Percentiles rank a stretch among this genome's conserved stretches.
These are phyloP conservation scores for Sarcophaga bullata DNA, from an alignment of 1,140 invertebrate genomes.

Conservation along the genomic window DNA sequence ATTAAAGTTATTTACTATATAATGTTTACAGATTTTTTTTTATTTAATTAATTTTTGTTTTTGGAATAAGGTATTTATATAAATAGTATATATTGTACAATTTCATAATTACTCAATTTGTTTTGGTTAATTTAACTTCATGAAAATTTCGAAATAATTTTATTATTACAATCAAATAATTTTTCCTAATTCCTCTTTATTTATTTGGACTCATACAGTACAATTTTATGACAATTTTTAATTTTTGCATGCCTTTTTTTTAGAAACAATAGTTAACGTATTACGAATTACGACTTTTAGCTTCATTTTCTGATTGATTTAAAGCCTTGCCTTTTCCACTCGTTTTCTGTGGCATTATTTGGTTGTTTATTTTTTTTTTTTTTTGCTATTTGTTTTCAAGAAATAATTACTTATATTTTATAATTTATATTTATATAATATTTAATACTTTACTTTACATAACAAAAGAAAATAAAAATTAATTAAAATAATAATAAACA, in stretches of 20 bases:
- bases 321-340: no score
- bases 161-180: constrained; percentile 11
- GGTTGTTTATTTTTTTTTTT: not conserved
- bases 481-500: not conserved
- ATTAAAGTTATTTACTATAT: constrained; percentile 5
- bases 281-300: no score
- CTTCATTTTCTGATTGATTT: not conserved
- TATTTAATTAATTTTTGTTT: constrained; percentile 14
- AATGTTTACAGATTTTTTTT: not conserved
- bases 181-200: not conserved
- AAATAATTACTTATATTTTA: constrained; percentile 16
- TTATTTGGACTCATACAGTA: no score
- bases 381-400: not conserved
- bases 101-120: not conserved
- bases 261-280: no score
- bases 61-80: constrained; percentile 23
- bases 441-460: constrained; percentile 31
- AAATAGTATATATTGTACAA: not conserved
- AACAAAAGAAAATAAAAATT: not conserved
- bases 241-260: no score
- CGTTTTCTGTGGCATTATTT: no score
- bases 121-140: not conserved
- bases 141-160: not conserved
- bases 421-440: constrained; percentile 3
- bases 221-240: no score